Conservation (phyloP, 2,888 invertebrate species). For the Antheraea assamensis region DNA sequence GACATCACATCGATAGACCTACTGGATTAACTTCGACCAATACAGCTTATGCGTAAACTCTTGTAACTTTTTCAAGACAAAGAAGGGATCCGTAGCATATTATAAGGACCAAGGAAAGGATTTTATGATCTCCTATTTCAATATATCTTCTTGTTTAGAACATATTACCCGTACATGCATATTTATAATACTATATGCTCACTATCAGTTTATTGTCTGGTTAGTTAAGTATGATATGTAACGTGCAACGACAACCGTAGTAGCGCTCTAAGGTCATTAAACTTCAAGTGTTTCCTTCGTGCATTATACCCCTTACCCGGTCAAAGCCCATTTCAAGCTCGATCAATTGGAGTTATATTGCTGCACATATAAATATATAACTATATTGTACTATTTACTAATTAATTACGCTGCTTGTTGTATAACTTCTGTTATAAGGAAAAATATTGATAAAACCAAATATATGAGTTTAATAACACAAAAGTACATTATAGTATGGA, state of each 20-base stretch:
- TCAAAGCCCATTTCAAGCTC: neutral
- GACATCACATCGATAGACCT: too few species aligned
- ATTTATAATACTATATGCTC: neutral
- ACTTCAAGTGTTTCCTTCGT: slow-evolving; percentile 6
- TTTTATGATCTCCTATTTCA: too few species aligned
- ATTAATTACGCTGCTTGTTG: neutral
- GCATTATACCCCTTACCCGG: neutral
- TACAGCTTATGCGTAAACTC: too few species aligned
- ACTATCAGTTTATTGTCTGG: neutral
- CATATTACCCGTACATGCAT: neutral
- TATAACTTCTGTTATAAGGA: neutral
- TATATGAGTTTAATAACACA: too few species aligned
- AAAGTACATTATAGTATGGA: too few species aligned
- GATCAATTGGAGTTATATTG: neutral
- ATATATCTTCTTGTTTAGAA: neutral
- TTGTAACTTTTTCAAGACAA: too few species aligned
- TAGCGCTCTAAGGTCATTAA: slow-evolving; percentile 1
- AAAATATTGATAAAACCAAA: too few species aligned
- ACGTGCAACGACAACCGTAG: neutral
- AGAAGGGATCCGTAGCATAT: too few species aligned
- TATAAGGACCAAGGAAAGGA: too few species aligned
- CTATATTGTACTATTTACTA: neutral
- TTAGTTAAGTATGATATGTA: neutral
- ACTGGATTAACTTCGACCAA: too few species aligned
- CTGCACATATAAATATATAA: neutral